Conservation (phyloP, 2,888 invertebrate species). For the Chrysodeixis includens region DNA sequence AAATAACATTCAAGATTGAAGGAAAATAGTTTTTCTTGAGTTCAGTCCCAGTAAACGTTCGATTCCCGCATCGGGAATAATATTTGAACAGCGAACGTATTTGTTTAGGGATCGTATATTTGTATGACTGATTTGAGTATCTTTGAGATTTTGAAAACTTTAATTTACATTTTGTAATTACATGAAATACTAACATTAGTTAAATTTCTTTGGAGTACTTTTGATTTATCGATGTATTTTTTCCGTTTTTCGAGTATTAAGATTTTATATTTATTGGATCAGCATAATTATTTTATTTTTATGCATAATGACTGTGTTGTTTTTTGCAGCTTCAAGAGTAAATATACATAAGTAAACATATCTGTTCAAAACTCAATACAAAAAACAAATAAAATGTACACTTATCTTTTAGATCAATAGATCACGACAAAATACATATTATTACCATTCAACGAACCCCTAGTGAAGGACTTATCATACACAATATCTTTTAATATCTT, state of each 20-base stretch:
- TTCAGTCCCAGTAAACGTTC: background rate
- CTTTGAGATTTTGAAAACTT: background rate
- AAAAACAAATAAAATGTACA: background rate
- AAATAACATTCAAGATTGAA: conserved; percentile 2
- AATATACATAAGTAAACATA: no score
- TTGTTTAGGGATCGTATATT: background rate
- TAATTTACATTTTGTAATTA: background rate
- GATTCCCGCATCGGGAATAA: background rate
- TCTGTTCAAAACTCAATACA: background rate
- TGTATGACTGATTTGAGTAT: background rate
- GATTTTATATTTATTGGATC: no score
- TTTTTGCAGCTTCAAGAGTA: no score
- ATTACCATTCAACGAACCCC: conserved; percentile 14
- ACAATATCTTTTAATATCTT: conserved; percentile 46
- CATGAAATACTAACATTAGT: background rate
- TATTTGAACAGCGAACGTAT: background rate
- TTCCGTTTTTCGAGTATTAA: no score
- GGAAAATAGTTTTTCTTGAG: conserved; percentile 7
- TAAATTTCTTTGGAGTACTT: no score
- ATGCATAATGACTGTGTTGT: no score
- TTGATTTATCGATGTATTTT: no score
- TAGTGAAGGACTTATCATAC: conserved; percentile 30
- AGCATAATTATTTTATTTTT: no score
- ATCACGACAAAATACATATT: conserved; percentile 16
- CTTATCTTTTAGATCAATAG: conserved; percentile 5